phyloP scores from a whole-genome alignment of 2,113 vertebrate genomes.

The Hiodon tergisus region DNA sequence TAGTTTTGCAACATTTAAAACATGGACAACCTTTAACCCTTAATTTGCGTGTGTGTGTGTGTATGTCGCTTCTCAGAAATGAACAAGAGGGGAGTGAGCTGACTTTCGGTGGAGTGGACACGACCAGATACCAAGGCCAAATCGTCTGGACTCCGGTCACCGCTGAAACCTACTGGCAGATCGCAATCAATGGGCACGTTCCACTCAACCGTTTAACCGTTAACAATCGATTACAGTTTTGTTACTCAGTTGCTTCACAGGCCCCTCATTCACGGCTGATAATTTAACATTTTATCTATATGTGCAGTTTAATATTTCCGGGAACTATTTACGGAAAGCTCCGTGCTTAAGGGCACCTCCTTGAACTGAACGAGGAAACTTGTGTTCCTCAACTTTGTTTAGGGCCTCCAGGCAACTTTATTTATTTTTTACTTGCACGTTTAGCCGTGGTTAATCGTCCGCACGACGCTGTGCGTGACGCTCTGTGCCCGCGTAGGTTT shows the following conservation, averaged over 20 bases:
- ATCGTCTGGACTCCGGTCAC: slow-evolving; percentile 54
- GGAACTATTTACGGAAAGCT: too few species aligned
- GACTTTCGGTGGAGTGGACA: slow-evolving; percentile 44
- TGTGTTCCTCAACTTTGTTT: too few species aligned
- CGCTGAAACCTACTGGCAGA: slow-evolving; percentile 49
- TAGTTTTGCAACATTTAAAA: not conserved
- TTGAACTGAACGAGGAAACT: too few species aligned
- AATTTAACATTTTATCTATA: too few species aligned
- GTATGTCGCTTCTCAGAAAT: slow-evolving; percentile 19
- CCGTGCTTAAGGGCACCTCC: too few species aligned
- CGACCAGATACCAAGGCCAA: slow-evolving; percentile 37
- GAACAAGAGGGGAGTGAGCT: slow-evolving; percentile 46
- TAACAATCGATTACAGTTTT: not conserved
- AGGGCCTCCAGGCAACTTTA: too few species aligned
- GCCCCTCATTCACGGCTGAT: too few species aligned
- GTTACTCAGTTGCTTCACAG: not conserved
- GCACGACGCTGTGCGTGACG: too few species aligned
- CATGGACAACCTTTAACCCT: not conserved
- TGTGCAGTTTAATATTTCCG: too few species aligned
- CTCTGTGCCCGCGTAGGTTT: slow-evolving; percentile 39
- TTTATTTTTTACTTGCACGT: too few species aligned
- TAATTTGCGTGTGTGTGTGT: slow-evolving; percentile 1
- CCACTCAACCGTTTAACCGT: not conserved
- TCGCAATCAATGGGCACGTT: slow-evolving; percentile 44
- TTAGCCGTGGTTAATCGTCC: too few species aligned